phyloP scores from a whole-genome alignment of 1,140 invertebrate species.

The Heterodera carotae region DNA sequence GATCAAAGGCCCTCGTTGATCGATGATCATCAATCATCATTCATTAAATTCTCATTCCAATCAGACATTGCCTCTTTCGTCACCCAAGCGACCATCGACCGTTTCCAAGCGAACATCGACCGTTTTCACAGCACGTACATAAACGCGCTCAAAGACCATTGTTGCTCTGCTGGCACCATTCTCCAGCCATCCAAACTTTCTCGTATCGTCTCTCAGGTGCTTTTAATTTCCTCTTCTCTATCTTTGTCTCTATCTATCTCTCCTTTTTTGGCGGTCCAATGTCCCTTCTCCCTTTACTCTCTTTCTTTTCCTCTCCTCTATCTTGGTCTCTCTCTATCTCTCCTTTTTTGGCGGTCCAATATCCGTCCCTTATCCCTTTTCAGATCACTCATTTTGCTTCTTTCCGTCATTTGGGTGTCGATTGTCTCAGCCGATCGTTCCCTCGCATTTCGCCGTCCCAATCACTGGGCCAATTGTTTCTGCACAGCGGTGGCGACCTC shows the following conservation, averaged over 20 bases:
- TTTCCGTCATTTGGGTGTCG: constrained; percentile 17
- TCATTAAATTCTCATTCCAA: background rate
- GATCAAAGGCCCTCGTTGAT: too few relatives aligned
- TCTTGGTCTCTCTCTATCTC: background rate
- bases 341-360: background rate
- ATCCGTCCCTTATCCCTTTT: background rate
- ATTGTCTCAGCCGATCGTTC: constrained; percentile 9
- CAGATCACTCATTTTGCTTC: constrained; percentile 19
- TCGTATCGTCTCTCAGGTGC: constrained; percentile 61
- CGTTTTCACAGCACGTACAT: constrained; percentile 60
- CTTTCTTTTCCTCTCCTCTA: background rate
- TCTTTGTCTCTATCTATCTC: background rate
- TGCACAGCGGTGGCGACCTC: constrained; percentile 19
- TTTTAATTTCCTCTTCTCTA: background rate
- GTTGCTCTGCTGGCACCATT: constrained; percentile 42
- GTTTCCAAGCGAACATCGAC: too few relatives aligned
- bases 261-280: background rate
- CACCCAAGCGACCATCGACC: constrained; percentile 45
- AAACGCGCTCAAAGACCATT: constrained; percentile 65
- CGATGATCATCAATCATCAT: too few relatives aligned
- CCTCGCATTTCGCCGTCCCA: background rate
- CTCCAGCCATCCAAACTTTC: constrained; percentile 54
- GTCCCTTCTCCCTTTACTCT: background rate
- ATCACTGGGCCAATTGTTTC: constrained; percentile 16
- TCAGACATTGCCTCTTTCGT: constrained; percentile 41